Conservation (phyloP, 2,888 invertebrate species). For the Tholera decimalis region DNA sequence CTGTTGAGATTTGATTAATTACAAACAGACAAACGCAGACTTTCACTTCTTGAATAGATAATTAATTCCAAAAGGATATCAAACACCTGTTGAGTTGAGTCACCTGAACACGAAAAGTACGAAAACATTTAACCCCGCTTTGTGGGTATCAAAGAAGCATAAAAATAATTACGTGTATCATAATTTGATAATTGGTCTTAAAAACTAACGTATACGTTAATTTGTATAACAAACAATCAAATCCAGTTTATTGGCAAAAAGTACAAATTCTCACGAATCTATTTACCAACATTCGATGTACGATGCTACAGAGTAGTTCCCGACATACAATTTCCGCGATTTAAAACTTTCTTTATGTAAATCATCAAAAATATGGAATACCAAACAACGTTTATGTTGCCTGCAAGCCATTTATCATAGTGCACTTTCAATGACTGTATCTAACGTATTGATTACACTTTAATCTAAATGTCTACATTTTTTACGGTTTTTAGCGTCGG, state of each 20-base stretch:
- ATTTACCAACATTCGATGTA: conserved; percentile 24
- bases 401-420: conserved; percentile 40
- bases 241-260: not conserved
- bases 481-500: not conserved
- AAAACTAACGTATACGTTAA: too few species aligned
- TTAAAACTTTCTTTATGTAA: conserved; percentile 61
- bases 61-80: not conserved
- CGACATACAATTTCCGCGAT: conserved; percentile 38
- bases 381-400: conserved; percentile 13
- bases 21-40: not conserved
- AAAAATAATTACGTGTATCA: too few species aligned
- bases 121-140: not conserved
- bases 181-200: too few species aligned
- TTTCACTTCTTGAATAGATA: not conserved
- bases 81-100: not conserved
- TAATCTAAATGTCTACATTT: conserved; percentile 1
- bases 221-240: not conserved
- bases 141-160: not conserved
- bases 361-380: conserved; percentile 50
- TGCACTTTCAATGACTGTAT: conserved; percentile 33
- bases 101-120: not conserved
- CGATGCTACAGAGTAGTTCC: conserved; percentile 4
- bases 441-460: conserved; percentile 32
- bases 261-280: not conserved
- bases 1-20: not conserved